Base-by-base conservation (phyloP, 2,888 invertebrate species). In the Itoplectis maculator region DNA sequence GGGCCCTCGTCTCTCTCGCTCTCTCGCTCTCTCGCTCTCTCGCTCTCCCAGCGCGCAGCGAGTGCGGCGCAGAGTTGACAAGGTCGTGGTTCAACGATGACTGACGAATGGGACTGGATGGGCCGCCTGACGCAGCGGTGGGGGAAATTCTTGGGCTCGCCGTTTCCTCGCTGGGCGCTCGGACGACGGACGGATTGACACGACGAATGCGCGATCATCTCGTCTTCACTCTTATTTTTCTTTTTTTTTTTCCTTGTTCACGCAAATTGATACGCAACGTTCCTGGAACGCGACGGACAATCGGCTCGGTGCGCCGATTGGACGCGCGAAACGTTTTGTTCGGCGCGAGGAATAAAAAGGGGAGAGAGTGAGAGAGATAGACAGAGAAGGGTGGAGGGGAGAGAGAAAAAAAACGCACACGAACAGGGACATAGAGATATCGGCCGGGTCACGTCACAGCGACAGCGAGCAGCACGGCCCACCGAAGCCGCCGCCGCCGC, bases 21-120 rank as follows among this genome's bases (percentile, higher is more conserved):
- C 29, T 29, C 29, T 29, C 3, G 2, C 29, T 29, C 29, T 29
- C 3, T 29, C 29, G 2, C 29, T 29, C 29, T 29, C 29, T 2
- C 29, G 5, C 29, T 29, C 29, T 3, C 29, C 3, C 29, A 3
- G 29, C 29, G 29, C 29, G 73, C 45, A 29, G 80, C 66, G n/a
- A n/a, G 73, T 66, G 72, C 74, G 81, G 76, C 54, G 78, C 29
- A 66, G 66, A 78, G 82, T 83, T 81, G 79, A 82, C 86, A 82
- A 82, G 82, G 82, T 82, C 82, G 82, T 79, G 82, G 82, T 82
- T 82, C 82, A 82, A 83, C 73, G 83, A 83, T 83, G 83, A 83
- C 83, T 80, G 83, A 83, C 83, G 83, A 83, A 77, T 74, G 73
- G 83, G 65, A 69, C 73, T 83, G 80, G 83, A 83, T 69, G 77